These are phyloP conservation scores for Diploptera punctata DNA, from an alignment of 2,888 invertebrate genomes.

Conservation along the genomic window DNA sequence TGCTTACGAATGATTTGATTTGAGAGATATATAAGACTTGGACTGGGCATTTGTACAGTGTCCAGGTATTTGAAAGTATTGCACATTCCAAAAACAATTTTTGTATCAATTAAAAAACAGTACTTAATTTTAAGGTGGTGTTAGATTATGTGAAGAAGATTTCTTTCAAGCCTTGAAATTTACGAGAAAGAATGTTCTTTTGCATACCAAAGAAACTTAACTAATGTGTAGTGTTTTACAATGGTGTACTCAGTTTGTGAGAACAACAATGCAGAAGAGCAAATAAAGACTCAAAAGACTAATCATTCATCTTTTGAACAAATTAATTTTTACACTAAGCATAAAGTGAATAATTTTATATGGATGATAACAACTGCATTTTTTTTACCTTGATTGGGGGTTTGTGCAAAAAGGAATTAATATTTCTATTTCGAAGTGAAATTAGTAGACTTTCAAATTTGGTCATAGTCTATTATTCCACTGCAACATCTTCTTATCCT, in stretches of 20 bases:
- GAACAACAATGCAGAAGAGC: background rate
- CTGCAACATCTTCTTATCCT: too few relatives aligned
- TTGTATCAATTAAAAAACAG: background rate
- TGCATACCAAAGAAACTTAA: slow-evolving; percentile 13
- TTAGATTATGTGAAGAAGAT: background rate
- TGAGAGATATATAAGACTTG: too few relatives aligned
- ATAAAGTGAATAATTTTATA: background rate
- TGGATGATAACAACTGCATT: background rate
- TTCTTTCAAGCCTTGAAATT: background rate
- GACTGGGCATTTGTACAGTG: background rate
- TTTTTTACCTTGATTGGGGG: background rate
- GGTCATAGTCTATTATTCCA: too few relatives aligned
- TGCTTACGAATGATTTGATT: too few relatives aligned
- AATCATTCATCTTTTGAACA: background rate
- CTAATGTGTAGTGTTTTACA: background rate
- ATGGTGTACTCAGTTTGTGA: background rate
- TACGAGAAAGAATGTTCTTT: slow-evolving; percentile 8
- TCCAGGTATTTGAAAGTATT: background rate
- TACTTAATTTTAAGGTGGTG: slow-evolving; percentile 6
- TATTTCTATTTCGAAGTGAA: too few relatives aligned
- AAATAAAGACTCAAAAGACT: background rate
- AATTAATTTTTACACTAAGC: background rate
- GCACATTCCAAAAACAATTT: slow-evolving; percentile 7
- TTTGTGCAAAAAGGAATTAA: background rate
- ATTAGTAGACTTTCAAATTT: too few relatives aligned